Base-by-base conservation (phyloP, 2,113 vertebrate genomes). In the Thomomys bottae region DNA sequence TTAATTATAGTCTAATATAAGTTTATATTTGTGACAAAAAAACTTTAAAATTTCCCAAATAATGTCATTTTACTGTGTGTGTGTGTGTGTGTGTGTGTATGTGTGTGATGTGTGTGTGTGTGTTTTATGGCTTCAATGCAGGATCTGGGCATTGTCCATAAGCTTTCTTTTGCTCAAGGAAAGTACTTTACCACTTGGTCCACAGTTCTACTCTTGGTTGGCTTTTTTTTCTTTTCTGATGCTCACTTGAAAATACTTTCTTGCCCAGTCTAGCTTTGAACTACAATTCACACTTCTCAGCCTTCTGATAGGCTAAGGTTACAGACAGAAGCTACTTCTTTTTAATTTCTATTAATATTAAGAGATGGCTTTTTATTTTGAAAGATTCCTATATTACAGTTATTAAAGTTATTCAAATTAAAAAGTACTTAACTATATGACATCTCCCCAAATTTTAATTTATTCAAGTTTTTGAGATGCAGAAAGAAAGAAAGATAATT, bases 1-100 rank as follows among this genome's bases (percentile, higher is more conserved):
- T 91, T 38, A 89, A 70, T 89, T 79, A 36, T 57, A 87, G 78
- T 80, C 45, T 17, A 87, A 59, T 86, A 32, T 71, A 64, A 91
- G 84, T 71, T 14, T 87, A 61, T 45, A 7, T 5, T 32, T 42
- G 23, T 66, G 38, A 59, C 34, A 72, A 63, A 24, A 92, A 54
- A 77, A 83, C 67, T 76, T 28, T 82, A 24, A 66, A 34, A 45
- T 73, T 14, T 40, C 45, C 42, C 10, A 80, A n/a, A 59, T 83
- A 15, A 79, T 28, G 49, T 83, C 11, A 57, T 40, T n/a, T 70
- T 40, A 20, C 30, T 54, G 0, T 36, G 11, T 54, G 11, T 54
- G 49, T 54, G 18, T 54, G 49, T 54, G 49, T n/a, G 12, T 12
- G 49, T 9, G 49, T 3, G 6, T 54, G 6, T 54, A n/a, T 54